phyloP scores from a whole-genome alignment of 2,113 vertebrate genomes.

The Egretta garzetta region DNA sequence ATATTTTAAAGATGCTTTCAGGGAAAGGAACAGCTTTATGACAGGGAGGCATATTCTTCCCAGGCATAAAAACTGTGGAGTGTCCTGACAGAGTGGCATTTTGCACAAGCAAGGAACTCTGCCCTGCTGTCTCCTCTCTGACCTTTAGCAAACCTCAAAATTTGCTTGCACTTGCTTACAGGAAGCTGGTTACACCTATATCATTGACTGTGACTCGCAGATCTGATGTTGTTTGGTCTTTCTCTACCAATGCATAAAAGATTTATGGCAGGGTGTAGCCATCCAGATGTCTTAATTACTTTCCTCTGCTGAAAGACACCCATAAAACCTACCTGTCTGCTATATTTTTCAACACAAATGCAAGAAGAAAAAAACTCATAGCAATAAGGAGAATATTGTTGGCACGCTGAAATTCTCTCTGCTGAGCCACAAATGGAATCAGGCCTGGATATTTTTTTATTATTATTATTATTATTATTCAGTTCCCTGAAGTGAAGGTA shows the following conservation, averaged over 20 bases:
- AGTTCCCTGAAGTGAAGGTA: background rate
- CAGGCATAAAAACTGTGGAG: background rate
- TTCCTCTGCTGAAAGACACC: background rate
- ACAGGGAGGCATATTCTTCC: background rate
- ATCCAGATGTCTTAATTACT: background rate
- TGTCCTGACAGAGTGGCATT: background rate
- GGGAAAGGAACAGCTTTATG: background rate
- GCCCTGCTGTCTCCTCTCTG: background rate
- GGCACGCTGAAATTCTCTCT: background rate
- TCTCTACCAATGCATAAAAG: background rate
- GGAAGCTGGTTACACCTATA: background rate
- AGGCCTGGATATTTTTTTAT: too few species aligned
- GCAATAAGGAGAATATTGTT: background rate
- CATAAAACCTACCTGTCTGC: background rate
- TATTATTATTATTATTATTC: background rate
- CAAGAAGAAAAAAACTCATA: background rate
- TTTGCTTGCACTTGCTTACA: background rate
- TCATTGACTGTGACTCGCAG: background rate
- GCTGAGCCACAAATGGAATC: background rate
- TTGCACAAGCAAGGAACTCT: background rate
- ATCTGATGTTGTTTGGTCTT: background rate
- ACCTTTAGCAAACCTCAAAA: background rate
- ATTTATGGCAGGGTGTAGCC: slow-evolving; percentile 29
- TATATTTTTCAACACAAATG: background rate
- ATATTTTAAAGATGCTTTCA: background rate